Conservation (phyloP, 2,113 vertebrate genomes). For the Vireo altiloquus region DNA sequence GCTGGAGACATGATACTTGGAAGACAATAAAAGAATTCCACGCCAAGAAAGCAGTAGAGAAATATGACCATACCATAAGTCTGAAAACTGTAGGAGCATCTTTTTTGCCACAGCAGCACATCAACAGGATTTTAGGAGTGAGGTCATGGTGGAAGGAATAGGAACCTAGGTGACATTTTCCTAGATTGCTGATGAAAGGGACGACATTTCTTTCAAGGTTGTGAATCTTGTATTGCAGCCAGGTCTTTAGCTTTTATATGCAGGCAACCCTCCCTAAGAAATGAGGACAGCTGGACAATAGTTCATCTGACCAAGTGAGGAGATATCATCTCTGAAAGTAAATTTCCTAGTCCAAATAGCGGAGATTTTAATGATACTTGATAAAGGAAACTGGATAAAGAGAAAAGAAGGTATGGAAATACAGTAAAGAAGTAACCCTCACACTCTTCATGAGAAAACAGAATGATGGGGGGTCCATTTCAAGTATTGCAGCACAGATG, state of each 20-base stretch:
- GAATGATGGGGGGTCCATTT: fast-evolving
- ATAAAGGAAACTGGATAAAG: not conserved
- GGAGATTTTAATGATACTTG: not conserved
- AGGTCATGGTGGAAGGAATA: not conserved
- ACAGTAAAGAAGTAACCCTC: not conserved
- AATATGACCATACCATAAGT: not conserved
- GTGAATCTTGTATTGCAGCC: not conserved
- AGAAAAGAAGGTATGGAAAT: not conserved
- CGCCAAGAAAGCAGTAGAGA: not conserved
- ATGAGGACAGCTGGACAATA: not conserved
- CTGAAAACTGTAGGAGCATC: not conserved
- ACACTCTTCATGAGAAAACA: not conserved
- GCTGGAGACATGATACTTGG: not conserved
- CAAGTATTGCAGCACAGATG: not conserved
- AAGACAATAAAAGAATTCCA: not conserved
- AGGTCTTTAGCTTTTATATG: not conserved
- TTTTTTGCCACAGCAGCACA: not conserved
- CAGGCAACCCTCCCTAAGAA: not conserved
- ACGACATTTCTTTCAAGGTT: not conserved
- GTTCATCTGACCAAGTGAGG: not conserved
- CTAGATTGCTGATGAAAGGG: not conserved
- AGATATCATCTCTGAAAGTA: not conserved
- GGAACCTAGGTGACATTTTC: not conserved
- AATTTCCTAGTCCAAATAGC: not conserved
- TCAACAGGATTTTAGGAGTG: not conserved